Conservation (phyloP, 2,797 vertebrate species). For the Leptoclinus maculatus region DNA sequence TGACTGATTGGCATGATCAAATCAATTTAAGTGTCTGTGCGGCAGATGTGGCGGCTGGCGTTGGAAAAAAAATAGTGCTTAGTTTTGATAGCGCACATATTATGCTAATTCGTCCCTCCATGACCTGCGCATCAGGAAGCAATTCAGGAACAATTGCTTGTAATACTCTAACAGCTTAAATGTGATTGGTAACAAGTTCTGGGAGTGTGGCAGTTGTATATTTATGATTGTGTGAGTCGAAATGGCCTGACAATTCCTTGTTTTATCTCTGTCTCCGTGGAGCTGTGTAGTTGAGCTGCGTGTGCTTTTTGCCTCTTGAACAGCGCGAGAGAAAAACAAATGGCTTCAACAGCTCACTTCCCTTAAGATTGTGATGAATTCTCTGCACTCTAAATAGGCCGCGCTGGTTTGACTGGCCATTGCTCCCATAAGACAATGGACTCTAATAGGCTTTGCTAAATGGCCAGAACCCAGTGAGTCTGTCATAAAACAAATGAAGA, state of each 20-base stretch:
- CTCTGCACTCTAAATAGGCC: conserved; percentile 62
- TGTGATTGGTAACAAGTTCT: conserved; percentile 46
- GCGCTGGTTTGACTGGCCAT: conserved; percentile 49
- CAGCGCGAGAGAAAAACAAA: conserved; percentile 40
- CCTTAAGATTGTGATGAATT: conserved; percentile 55
- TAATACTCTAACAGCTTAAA: conserved; percentile 40
- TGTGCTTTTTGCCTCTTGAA: conserved; percentile 32
- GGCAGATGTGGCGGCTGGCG: conserved; percentile 49
- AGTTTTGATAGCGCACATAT: conserved; percentile 20
- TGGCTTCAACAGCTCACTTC: conserved; percentile 27
- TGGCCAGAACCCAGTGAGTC: conserved; percentile 37
- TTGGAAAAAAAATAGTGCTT: conserved; percentile 24
- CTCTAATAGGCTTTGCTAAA: conserved; percentile 70
- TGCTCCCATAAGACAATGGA: conserved; percentile 59
- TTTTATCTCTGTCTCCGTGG: conserved; percentile 34
- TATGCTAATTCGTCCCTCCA: conserved; percentile 23
- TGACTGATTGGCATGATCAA: conserved; percentile 37
- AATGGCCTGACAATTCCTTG: conserved; percentile 34
- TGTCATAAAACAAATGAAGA: conserved; percentile 50
- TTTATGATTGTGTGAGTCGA: conserved; percentile 48
- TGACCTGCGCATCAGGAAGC: conserved; percentile 36
- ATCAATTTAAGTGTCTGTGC: conserved; percentile 28
- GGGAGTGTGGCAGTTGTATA: conserved; percentile 36
- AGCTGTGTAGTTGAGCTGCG: conserved; percentile 43
- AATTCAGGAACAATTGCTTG: conserved; percentile 34